phyloP scores from a whole-genome alignment of 2,797 vertebrate species.

The Tragelaphus oryx region DNA sequence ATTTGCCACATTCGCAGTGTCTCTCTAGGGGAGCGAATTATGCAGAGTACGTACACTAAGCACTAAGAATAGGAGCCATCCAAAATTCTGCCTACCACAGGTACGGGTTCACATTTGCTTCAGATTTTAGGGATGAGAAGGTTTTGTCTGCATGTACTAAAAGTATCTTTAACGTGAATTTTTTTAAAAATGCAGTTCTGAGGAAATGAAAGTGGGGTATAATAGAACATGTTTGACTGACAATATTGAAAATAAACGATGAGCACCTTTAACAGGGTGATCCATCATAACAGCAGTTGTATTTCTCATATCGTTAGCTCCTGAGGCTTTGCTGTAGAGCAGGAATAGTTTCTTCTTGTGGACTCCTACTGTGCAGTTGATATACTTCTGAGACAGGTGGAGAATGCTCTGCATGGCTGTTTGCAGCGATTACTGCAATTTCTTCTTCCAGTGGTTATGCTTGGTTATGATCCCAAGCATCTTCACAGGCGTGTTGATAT shows the following conservation, averaged over 20 bases:
- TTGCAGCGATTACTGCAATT: constrained; percentile 68
- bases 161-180: neutral
- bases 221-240: constrained; percentile 74
- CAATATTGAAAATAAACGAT: constrained; percentile 75
- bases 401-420: constrained; percentile 69
- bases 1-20: neutral
- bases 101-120: neutral
- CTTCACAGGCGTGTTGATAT: constrained; percentile 53
- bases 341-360: constrained; percentile 70
- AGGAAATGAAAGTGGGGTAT: constrained; percentile 53
- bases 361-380: constrained; percentile 71
- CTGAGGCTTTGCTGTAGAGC: constrained; percentile 69
- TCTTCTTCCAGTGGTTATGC: constrained; percentile 67
- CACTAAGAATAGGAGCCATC: neutral
- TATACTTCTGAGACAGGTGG: constrained; percentile 69
- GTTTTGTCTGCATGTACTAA: neutral
- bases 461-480: constrained; percentile 70
- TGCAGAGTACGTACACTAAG: accelerated
- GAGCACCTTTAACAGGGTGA: constrained; percentile 77
- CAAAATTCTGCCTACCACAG: neutral
- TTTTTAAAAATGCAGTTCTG: constrained; percentile 27
- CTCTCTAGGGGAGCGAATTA: neutral
- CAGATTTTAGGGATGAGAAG: neutral
- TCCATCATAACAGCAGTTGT: constrained; percentile 77
- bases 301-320: constrained; percentile 75